phyloP scores from a whole-genome alignment of 2,113 vertebrate species.

The Corythaixoides concolor region DNA sequence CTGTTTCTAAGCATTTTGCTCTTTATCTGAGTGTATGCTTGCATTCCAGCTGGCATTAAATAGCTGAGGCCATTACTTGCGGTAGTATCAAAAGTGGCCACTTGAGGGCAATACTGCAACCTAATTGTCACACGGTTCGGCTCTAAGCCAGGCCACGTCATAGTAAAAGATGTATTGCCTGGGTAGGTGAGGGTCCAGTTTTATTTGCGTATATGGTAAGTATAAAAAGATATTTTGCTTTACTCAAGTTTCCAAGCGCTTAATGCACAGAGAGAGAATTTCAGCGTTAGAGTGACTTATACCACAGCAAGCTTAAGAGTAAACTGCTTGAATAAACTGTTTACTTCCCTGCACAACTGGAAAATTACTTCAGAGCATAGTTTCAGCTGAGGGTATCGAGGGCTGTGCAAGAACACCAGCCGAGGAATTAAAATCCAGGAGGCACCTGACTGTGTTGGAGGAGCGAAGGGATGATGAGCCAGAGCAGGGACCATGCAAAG shows the following conservation, averaged over 20 bases:
- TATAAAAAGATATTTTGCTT: background rate
- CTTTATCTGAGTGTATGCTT: background rate
- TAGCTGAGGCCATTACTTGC: background rate
- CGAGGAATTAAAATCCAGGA: background rate
- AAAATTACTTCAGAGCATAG: background rate
- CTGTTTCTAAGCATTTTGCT: background rate
- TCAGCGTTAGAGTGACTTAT: background rate
- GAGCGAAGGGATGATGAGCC: background rate
- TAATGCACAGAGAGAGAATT: background rate
- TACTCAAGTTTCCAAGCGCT: background rate
- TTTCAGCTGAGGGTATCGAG: background rate
- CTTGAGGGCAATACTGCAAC: slow-evolving; percentile 69
- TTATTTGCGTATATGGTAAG: background rate
- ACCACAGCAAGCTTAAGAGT: background rate
- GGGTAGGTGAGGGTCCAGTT: background rate
- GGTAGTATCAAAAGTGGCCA: slow-evolving; percentile 26
- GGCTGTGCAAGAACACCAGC: background rate
- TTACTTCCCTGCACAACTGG: background rate
- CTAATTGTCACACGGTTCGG: background rate
- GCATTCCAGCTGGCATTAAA: background rate
- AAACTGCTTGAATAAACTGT: background rate
- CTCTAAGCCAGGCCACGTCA: background rate
- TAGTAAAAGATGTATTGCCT: background rate
- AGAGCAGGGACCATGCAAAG: background rate
- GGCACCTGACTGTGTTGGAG: background rate